These are phyloP conservation scores for Papilio elwesi DNA, from an alignment of 2,888 invertebrate genomes.

Conservation along the genomic window DNA sequence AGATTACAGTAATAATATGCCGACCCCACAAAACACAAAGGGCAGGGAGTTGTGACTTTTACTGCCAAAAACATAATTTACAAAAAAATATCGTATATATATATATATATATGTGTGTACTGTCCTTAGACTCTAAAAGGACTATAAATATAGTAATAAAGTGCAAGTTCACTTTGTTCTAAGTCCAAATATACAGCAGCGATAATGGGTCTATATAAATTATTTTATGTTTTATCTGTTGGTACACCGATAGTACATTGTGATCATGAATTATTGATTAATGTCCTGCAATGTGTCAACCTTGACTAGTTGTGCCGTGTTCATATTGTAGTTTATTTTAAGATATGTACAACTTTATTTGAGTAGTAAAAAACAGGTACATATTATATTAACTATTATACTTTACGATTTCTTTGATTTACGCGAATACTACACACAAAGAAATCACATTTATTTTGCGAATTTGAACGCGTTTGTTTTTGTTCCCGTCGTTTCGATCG, in stretches of 20 bases:
- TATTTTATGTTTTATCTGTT: neutral
- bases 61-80: too few relatives aligned
- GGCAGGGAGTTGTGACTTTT: too few relatives aligned
- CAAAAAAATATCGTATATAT: too few relatives aligned
- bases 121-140: neutral
- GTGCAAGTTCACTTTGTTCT: neutral
- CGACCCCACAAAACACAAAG: too few relatives aligned
- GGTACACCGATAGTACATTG: constrained; percentile 48
- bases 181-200: neutral
- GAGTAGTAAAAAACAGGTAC: constrained; percentile 10
- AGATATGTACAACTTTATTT: constrained; percentile 25
- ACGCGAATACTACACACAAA: too few relatives aligned
- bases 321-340: constrained; percentile 30
- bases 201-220: neutral
- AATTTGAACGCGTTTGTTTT: too few relatives aligned
- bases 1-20: too few relatives aligned
- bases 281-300: constrained; percentile 50
- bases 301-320: constrained; percentile 49
- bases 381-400: neutral
- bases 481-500: too few relatives aligned
- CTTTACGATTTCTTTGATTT: too few relatives aligned
- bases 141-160: too few relatives aligned
- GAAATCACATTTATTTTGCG: too few relatives aligned
- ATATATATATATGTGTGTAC: too few relatives aligned
- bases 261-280: constrained; percentile 64